phyloP scores from a whole-genome alignment of 1,140 invertebrate genomes.

The Xylocopa sonorina region DNA sequence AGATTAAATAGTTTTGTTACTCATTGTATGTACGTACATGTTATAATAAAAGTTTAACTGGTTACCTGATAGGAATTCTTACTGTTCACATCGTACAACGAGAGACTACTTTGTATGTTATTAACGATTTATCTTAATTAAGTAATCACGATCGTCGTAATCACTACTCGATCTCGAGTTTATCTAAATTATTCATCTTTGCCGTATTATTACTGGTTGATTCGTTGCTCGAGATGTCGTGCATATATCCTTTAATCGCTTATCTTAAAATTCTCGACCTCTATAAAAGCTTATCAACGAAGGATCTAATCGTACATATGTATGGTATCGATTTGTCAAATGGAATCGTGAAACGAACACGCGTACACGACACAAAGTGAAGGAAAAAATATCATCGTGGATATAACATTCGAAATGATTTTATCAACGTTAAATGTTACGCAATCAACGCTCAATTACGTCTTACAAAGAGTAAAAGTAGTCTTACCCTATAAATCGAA shows the following conservation, averaged over 20 bases:
- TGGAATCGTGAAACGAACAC: neutral
- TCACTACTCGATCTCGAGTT: neutral
- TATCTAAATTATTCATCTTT: constrained; percentile 33
- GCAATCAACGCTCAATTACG: neutral
- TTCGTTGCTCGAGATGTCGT: too few relatives aligned
- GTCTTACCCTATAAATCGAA: neutral
- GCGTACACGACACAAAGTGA: neutral
- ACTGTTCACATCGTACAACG: neutral
- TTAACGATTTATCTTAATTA: constrained; percentile 16
- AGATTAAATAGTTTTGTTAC: too few relatives aligned
- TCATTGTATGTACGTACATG: too few relatives aligned
- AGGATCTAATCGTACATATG: neutral
- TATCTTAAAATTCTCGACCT: neutral
- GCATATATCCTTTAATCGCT: neutral
- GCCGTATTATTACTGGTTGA: constrained; percentile 1
- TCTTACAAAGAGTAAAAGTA: too few relatives aligned
- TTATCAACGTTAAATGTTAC: too few relatives aligned
- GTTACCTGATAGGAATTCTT: neutral
- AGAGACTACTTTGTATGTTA: neutral
- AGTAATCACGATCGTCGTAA: neutral
- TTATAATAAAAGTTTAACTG: neutral
- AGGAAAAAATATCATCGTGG: neutral
- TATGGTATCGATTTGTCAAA: neutral
- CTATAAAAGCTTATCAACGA: neutral
- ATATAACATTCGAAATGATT: neutral